These are phyloP conservation scores for Tupaia tana DNA, from an alignment of 2,113 vertebrate genomes.

Conservation along the genomic window DNA sequence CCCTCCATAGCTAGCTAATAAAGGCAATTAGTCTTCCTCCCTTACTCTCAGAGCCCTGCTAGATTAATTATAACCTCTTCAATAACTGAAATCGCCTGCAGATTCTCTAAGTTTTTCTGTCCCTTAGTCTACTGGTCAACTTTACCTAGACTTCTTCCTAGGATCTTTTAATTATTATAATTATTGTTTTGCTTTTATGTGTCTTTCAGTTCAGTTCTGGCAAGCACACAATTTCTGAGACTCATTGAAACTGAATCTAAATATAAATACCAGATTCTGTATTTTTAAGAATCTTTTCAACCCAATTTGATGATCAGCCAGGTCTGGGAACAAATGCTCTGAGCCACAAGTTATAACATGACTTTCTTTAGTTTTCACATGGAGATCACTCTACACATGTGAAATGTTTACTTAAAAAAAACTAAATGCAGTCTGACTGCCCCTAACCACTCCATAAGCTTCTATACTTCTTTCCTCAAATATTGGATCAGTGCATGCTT, in stretches of 20 bases:
- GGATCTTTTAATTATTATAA: slow-evolving; percentile 36
- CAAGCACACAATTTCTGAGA: slow-evolving; percentile 35
- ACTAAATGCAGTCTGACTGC: neutral
- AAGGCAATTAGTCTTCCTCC: neutral
- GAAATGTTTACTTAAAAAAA: slow-evolving; percentile 42
- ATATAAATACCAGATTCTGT: slow-evolving; percentile 26
- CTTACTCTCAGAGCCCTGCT: neutral
- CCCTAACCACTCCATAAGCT: neutral
- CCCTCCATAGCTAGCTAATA: neutral
- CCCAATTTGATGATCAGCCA: slow-evolving; percentile 43
- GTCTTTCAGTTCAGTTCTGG: slow-evolving; percentile 58
- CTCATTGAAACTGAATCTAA: slow-evolving; percentile 48
- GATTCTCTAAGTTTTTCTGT: neutral
- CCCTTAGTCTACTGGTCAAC: slow-evolving; percentile 22
- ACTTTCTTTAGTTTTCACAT: slow-evolving; percentile 49
- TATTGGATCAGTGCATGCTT: neutral
- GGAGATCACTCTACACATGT: slow-evolving; percentile 43
- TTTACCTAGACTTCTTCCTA: slow-evolving; percentile 8
- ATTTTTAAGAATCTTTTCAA: slow-evolving; percentile 29
- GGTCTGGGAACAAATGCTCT: slow-evolving; percentile 31
- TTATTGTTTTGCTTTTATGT: slow-evolving; percentile 60
- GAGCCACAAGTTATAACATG: neutral
- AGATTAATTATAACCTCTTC: neutral
- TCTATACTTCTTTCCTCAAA: neutral
- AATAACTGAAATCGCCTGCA: neutral